A percentile compares a stretch with the other conserved stretches of the same genome.
phyloP scores from a whole-genome alignment of 2,888 invertebrate species.

The Cerceris rybyensis region DNA sequence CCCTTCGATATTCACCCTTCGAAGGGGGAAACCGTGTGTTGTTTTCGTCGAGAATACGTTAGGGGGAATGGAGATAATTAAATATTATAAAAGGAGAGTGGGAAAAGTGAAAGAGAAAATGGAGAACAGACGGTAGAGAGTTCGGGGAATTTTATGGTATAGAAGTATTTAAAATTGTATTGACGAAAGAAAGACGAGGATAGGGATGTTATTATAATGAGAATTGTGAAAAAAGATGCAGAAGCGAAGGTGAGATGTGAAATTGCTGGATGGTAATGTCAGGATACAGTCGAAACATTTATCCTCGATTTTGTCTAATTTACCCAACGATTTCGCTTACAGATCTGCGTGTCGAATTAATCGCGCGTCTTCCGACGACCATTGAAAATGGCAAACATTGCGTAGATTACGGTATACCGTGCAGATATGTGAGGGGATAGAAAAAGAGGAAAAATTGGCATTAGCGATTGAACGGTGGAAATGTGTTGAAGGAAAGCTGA shows the following conservation, averaged over 20 bases:
- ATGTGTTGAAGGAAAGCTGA: background rate
- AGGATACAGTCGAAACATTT: background rate
- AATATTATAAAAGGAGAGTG: background rate
- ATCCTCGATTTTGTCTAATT: background rate
- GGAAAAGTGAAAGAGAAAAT: background rate
- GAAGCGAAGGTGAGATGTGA: background rate
- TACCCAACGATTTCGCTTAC: background rate
- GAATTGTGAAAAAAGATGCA: background rate
- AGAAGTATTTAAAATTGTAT: too few species aligned
- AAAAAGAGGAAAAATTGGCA: background rate
- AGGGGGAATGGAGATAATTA: background rate
- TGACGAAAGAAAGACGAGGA: too few species aligned
- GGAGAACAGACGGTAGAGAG: too few species aligned
- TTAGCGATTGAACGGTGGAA: background rate
- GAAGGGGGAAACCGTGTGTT: background rate
- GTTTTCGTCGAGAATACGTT: background rate
- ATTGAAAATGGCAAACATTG: conserved; percentile 16
- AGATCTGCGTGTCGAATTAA: background rate
- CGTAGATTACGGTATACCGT: conserved; percentile 8
- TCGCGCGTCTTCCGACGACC: conserved; percentile 9
- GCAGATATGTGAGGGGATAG: background rate
- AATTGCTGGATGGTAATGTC: background rate
- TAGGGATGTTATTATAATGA: background rate
- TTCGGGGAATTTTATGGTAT: too few species aligned
- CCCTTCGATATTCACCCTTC: conserved; percentile 4